These are phyloP conservation scores for Girardinus metallicus DNA, from an alignment of 2,797 vertebrate species.

Conservation along the genomic window DNA sequence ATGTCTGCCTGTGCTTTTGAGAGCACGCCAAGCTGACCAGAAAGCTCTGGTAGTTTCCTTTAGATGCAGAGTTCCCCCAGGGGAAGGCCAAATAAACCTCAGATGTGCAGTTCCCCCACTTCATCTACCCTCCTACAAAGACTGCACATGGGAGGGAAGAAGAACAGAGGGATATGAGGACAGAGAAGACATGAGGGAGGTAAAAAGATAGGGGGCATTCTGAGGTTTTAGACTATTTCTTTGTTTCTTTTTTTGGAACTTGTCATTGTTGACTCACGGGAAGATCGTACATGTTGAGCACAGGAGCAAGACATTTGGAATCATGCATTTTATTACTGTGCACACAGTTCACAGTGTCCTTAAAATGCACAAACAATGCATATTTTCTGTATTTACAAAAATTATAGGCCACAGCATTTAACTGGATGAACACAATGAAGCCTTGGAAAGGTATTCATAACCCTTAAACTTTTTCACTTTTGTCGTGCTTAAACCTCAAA, in stretches of 20 bases:
- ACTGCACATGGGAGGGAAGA: constrained; percentile 58
- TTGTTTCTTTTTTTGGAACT: constrained; percentile 37
- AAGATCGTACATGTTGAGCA: constrained; percentile 71
- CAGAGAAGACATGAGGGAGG: constrained; percentile 35
- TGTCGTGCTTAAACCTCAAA: neutral
- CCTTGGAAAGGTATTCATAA: neutral
- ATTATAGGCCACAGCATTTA: constrained; percentile 18
- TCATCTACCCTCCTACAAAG: constrained; percentile 15
- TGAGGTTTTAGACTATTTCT: constrained; percentile 44
- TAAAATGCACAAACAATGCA: constrained; percentile 58
- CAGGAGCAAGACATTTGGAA: constrained; percentile 45
- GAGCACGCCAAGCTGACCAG: constrained; percentile 69
- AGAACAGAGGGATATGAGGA: constrained; percentile 46
- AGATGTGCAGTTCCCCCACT: constrained; percentile 69
- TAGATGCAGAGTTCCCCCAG: constrained; percentile 72
- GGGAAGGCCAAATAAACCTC: constrained; percentile 77
- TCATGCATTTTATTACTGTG: constrained; percentile 59
- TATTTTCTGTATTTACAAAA: constrained; percentile 35
- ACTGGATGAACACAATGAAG: constrained; percentile 41
- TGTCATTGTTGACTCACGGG: constrained; percentile 67
- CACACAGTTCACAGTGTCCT: constrained; percentile 60
- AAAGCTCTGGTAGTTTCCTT: constrained; percentile 76
- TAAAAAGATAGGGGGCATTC: constrained; percentile 44
- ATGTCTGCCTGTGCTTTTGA: constrained; percentile 57
- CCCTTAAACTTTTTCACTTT: neutral